Evolutionary conservation across 30 jellyfish, hydroid and myxozoan genomes (phyloP).

Genomic region (Hydra vulgaris): DNA sequence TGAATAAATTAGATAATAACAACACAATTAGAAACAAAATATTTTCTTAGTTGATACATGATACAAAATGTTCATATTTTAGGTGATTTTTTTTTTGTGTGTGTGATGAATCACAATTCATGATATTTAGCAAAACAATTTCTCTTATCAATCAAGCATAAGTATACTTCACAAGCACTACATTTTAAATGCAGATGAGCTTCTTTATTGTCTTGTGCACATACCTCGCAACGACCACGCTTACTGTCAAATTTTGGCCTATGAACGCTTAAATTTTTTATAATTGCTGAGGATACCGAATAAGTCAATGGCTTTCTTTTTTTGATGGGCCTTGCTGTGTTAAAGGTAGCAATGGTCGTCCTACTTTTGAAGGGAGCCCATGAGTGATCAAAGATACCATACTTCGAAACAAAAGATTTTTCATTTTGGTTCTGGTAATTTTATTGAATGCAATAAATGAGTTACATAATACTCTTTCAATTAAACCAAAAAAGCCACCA

Average conservation of each 20-base stretch:
- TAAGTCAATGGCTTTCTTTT: conserved; percentile 40
- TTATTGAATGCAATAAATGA: conserved; percentile 39
- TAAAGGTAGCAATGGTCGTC: conserved; percentile 47
- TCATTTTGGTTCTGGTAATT: conserved; percentile 23
- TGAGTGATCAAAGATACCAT: conserved; percentile 47
- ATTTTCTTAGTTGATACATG: background rate
- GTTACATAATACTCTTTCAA: conserved; percentile 27
- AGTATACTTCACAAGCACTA: too few species aligned
- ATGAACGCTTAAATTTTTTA: conserved; percentile 44
- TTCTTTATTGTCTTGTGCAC: conserved; percentile 42
- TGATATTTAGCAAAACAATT: conserved; percentile 46
- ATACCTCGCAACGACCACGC: conserved; percentile 72
- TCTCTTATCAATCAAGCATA: conserved; percentile 28
- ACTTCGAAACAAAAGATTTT: conserved; percentile 28
- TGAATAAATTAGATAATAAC: too few species aligned
- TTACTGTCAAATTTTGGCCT: conserved; percentile 37
- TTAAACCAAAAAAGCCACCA: conserved; percentile 40
- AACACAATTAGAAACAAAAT: too few species aligned
- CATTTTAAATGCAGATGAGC: conserved; percentile 45
- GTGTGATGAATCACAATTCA: conserved; percentile 22
- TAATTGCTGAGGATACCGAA: conserved; percentile 42
- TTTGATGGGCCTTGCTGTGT: conserved; percentile 14
- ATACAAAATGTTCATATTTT: background rate
- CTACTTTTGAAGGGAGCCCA: conserved; percentile 46
- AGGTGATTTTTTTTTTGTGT: too few species aligned